Percentiles rank a stretch among this genome's conserved stretches.
These are phyloP conservation scores for Pseudocheirus occidentalis DNA, from an alignment of 2,797 vertebrate genomes.

Conservation along the genomic window DNA sequence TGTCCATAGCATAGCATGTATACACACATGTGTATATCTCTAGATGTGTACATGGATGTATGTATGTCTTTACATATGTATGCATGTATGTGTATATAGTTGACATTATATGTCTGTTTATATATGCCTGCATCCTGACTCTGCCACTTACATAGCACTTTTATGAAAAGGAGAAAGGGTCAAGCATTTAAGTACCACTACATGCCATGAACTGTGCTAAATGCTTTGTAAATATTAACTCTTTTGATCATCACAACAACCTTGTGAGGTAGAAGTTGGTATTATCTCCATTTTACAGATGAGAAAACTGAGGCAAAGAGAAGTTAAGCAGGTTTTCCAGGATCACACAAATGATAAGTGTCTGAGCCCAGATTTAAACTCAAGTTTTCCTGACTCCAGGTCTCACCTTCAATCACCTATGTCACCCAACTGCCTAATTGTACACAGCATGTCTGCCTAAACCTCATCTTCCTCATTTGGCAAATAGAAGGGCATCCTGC, in stretches of 20 bases:
- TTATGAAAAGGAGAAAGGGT: not conserved
- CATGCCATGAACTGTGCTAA: not conserved
- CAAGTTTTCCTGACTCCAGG: not conserved
- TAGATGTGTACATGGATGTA: no score
- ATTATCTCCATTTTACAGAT: not conserved
- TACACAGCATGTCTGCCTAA: not conserved
- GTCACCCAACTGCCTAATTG: not conserved
- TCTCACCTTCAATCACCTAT: not conserved
- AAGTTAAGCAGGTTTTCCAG: not conserved
- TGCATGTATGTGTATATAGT: not conserved
- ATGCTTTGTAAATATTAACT: not conserved
- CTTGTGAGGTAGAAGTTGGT: not conserved
- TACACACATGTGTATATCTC: no score
- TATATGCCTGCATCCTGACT: not conserved
- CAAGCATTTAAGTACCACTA: not conserved
- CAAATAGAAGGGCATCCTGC: not conserved
- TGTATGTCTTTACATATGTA: no score
- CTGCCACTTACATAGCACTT: not conserved
- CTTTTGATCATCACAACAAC: not conserved
- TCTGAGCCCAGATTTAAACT: not conserved
- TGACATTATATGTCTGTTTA: no score
- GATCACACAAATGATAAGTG: fast-evolving
- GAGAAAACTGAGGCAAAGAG: not conserved
- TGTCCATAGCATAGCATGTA: not conserved
- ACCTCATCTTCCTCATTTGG: not conserved